A percentile compares a stretch with the other conserved stretches of the same genome.
These are phyloP conservation scores for Ptychadena robeensis DNA, from an alignment of 2,797 vertebrate species.

Conservation along the genomic window DNA sequence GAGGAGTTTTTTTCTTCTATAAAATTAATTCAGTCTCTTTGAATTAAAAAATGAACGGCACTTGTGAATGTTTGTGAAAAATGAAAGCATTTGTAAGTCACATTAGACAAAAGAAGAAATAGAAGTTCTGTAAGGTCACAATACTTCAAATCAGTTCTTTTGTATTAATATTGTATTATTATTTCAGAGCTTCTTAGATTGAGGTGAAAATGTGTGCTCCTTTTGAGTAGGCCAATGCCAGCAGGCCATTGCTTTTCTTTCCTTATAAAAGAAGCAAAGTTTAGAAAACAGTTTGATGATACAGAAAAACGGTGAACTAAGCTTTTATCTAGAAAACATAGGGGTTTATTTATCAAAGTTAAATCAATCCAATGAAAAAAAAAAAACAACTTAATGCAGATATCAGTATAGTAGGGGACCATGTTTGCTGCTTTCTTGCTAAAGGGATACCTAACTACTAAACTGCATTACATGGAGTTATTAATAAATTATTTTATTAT, in stretches of 20 bases:
- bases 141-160: background rate
- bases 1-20: background rate
- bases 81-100: background rate
- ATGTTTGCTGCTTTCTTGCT: no score
- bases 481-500: no score
- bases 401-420: no score
- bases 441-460: no score
- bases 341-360: no score
- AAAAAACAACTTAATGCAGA: no score
- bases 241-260: background rate
- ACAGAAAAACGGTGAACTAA: background rate
- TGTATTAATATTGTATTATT: background rate
- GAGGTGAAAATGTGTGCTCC: background rate
- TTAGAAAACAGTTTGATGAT: background rate
- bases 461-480: no score
- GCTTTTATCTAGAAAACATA: background rate
- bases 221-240: background rate
- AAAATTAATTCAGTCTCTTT: constrained; percentile 8
- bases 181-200: background rate
- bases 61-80: constrained; percentile 11
- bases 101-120: background rate
- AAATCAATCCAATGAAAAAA: no score
- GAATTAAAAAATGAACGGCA: constrained; percentile 12
- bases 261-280: background rate
- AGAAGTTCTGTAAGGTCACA: background rate